Conservation (phyloP, 2,888 invertebrate genomes). For the Eucriotettix oculatus region DNA sequence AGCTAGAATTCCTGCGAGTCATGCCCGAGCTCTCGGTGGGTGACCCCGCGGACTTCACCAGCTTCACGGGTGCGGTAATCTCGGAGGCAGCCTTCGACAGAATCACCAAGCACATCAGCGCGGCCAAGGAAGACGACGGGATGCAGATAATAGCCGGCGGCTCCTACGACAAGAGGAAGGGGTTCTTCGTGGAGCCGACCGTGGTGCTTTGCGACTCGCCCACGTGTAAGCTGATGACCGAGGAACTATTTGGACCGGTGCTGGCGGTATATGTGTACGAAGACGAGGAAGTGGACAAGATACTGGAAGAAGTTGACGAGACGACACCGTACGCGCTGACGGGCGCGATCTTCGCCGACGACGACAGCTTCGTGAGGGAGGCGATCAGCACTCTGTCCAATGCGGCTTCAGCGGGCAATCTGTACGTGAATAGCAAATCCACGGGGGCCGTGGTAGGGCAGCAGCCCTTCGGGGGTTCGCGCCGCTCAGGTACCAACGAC, state of each 20-base stretch:
- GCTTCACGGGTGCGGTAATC: conserved; percentile 91
- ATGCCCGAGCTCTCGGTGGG: conserved; percentile 67
- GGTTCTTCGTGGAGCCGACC: conserved; percentile 92
- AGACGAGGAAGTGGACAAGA: conserved; percentile 49
- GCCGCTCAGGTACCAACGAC: neutral
- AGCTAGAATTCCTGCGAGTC: conserved; percentile 48
- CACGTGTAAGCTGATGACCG: conserved; percentile 67
- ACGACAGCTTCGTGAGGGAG: neutral
- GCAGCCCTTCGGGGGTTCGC: neutral
- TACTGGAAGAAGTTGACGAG: conserved; percentile 55
- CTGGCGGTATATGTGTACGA: conserved; percentile 79
- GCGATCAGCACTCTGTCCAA: neutral
- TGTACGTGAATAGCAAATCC: neutral
- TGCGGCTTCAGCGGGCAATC: neutral
- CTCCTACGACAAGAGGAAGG: conserved; percentile 60
- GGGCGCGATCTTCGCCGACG: conserved; percentile 61
- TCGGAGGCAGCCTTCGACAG: conserved; percentile 84
- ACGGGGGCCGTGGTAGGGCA: neutral
- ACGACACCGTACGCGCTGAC: conserved; percentile 86
- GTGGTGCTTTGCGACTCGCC: conserved; percentile 77
- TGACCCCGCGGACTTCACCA: conserved; percentile 61
- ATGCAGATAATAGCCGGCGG: conserved; percentile 79
- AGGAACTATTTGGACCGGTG: conserved; percentile 97
- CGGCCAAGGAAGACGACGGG: conserved; percentile 58
- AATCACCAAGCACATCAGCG: conserved; percentile 75